Conservation (phyloP, 2,113 vertebrate genomes). For the Piprites chloris region DNA sequence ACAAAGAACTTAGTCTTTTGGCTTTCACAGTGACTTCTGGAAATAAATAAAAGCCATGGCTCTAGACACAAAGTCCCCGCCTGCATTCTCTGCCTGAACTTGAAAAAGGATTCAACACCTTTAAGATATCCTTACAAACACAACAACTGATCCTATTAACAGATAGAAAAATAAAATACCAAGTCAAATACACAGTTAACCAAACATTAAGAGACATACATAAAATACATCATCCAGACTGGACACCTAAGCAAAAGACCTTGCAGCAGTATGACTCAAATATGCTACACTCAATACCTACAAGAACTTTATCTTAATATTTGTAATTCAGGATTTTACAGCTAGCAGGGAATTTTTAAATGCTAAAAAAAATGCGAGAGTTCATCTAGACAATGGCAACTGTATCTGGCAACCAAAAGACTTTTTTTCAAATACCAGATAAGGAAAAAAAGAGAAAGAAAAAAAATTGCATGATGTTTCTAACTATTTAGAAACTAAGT, state of each 20-base stretch:
- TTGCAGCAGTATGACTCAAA: not conserved
- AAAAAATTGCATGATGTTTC: not conserved
- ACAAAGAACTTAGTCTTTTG: not conserved
- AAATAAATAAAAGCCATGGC: not conserved
- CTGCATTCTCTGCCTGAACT: not conserved
- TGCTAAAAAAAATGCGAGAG: not conserved
- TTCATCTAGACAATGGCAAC: not conserved
- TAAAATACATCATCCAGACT: not conserved
- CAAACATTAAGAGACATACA: not conserved
- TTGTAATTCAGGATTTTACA: not conserved
- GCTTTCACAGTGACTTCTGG: not conserved
- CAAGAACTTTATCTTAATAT: not conserved
- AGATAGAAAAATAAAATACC: not conserved
- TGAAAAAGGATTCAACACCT: not conserved
- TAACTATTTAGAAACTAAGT: not conserved
- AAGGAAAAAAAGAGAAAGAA: not conserved
- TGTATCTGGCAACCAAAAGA: not conserved
- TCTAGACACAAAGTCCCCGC: not conserved
- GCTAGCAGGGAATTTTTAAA: not conserved
- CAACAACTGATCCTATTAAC: not conserved
- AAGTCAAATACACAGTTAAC: not conserved
- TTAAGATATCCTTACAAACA: not conserved
- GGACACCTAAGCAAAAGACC: not conserved
- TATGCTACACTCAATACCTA: not conserved
- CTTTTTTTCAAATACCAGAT: not conserved